Evolutionary conservation across 2,888 invertebrate species (phyloP), one percentile per base, ranked within the genome.

Genomic region (Tubulanus polymorphus): DNA sequence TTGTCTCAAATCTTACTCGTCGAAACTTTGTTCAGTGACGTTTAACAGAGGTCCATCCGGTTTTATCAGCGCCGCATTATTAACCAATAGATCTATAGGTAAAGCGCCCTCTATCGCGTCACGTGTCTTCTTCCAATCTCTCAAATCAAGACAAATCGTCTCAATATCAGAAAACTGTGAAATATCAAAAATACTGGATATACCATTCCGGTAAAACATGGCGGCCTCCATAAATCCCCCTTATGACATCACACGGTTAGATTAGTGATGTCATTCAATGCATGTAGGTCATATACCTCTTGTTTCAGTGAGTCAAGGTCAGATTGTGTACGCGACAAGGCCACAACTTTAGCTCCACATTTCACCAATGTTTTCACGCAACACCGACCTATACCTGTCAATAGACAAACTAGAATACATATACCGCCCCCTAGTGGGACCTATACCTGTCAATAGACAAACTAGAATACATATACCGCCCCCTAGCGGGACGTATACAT

Each of bases 31-130:
- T 55, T 87, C 84, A 2, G 84, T 84, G 30, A 87, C 81, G 45
- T 88, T 84, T 0, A 87, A 79, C 68, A 94, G 88, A 0, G 89
- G 85, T 63, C 85, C 85, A 29, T 89, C 82, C 37, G 83, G 75
- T 2, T 87, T 88, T 26, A 88, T 78, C n/a, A n/a, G n/a, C 1
- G 87, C 94, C 1, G 94, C 94, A 83, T 93, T 94, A 72, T 95
- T 95, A 0, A 95, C 92, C 27, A 94, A 77, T 5, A 90, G 84
- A 79, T 95, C 89, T 63, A 93, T 84, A 56, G 82, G 81, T 0
- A 86, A 86, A 26, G 88, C 82, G 37, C 86, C 81, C 63, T 83
- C 81, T 0, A 90, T 71, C 0, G 81, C 84, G 57, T 82, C 75
- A 57, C 86, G 83, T 0, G 91, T 88, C 58, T 83, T 83, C 1